These are phyloP conservation scores for Lagopus muta DNA, from an alignment of 2,113 vertebrate genomes.

Conservation along the genomic window DNA sequence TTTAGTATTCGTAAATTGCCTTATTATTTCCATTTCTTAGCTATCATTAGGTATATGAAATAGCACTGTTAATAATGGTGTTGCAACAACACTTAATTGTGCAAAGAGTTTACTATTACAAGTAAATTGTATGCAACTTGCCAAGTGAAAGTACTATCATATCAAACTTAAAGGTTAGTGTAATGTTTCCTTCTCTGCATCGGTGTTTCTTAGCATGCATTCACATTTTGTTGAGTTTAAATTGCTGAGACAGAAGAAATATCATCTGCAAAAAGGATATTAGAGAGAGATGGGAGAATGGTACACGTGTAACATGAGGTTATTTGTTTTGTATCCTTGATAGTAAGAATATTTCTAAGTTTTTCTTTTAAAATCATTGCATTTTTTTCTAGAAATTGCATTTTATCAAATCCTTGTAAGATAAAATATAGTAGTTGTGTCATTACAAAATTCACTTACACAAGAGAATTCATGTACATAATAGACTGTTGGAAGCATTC, in stretches of 20 bases:
- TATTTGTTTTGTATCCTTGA: not conserved
- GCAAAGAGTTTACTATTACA: not conserved
- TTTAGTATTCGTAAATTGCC: constrained; percentile 7
- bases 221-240: not conserved
- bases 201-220: not conserved
- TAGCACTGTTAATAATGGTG: not conserved
- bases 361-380: not conserved
- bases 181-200: not conserved
- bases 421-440: not conserved
- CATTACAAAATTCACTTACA: constrained; percentile 7
- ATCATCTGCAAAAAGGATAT: not conserved
- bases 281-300: not conserved
- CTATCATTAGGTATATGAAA: constrained; percentile 1
- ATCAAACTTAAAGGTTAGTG: not conserved
- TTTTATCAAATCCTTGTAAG: not conserved
- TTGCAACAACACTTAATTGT: constrained; percentile 1
- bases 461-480: not conserved
- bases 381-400: not conserved
- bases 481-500: constrained; percentile 10
- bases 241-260: not conserved
- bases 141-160: not conserved
- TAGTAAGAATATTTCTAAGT: not conserved
- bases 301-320: not conserved
- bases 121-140: constrained; percentile 8
- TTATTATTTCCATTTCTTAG: constrained; percentile 27